phyloP scores from a whole-genome alignment of 2,113 vertebrate species.

The Atractosteus spatula region DNA sequence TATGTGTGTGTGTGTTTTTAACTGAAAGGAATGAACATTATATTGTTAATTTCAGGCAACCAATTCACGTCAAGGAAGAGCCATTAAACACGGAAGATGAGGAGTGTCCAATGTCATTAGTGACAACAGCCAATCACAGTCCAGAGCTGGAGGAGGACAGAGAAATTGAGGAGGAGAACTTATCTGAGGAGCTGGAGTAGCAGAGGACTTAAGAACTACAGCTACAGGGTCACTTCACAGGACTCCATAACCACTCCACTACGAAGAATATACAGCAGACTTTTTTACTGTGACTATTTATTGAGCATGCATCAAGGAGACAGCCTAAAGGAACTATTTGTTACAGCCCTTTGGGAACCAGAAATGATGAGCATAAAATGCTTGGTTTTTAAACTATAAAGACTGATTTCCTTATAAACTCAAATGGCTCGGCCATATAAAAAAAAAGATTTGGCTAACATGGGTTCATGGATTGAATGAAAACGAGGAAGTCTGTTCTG shows the following conservation, averaged over 20 bases:
- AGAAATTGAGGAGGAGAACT: slow-evolving; percentile 98
- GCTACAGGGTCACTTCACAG: slow-evolving; percentile 76
- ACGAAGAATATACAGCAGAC: slow-evolving; percentile 84
- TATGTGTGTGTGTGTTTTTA: too few species aligned
- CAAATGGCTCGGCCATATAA: slow-evolving; percentile 55
- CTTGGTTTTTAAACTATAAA: slow-evolving; percentile 71
- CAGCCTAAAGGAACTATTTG: slow-evolving; percentile 91
- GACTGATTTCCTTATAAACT: slow-evolving; percentile 75
- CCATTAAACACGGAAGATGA: slow-evolving; percentile 96
- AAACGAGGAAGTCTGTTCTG: slow-evolving; percentile 83
- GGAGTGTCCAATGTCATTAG: slow-evolving; percentile 97
- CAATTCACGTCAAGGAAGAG: slow-evolving; percentile 96
- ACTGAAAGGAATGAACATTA: background rate
- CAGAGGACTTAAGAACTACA: slow-evolving; percentile 69
- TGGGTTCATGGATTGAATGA: slow-evolving; percentile 84
- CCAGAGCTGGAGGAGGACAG: slow-evolving; percentile 96
- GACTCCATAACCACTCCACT: slow-evolving; percentile 89
- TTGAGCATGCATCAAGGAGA: slow-evolving; percentile 95
- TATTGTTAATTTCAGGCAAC: slow-evolving; percentile 74
- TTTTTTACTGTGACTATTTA: slow-evolving; percentile 98
- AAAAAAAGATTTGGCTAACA: slow-evolving; percentile 73
- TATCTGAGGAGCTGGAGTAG: slow-evolving; percentile 98
- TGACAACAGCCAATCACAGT: slow-evolving; percentile 98
- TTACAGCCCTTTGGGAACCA: slow-evolving; percentile 88
- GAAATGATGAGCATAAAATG: slow-evolving; percentile 68